Conservation (phyloP, 2,888 invertebrate species). For the Melieria picta region DNA sequence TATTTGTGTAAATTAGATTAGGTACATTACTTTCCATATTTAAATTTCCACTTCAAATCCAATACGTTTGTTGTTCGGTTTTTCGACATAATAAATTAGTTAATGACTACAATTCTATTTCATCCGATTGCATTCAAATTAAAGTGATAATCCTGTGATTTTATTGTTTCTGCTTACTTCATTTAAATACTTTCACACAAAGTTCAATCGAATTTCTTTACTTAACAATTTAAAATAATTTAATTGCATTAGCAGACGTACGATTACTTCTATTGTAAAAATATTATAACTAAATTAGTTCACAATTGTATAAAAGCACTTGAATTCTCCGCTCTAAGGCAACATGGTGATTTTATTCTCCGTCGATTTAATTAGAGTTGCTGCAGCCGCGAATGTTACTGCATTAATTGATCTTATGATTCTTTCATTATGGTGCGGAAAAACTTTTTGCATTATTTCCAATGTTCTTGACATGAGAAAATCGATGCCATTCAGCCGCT, state of each 20-base stretch:
- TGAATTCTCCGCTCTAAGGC: constrained; percentile 57
- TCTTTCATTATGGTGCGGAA: no score
- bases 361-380: constrained; percentile 13
- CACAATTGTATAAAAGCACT: constrained; percentile 52
- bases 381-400: constrained; percentile 24
- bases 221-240: constrained; percentile 15
- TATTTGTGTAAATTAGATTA: no score
- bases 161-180: no score
- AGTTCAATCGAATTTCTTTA: neutral
- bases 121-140: no score
- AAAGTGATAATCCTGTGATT: no score
- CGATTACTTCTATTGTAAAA: constrained; percentile 8
- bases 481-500: constrained; percentile 43
- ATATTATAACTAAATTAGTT: constrained; percentile 35
- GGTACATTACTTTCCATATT: no score
- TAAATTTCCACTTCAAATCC: no score
- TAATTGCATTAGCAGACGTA: constrained; percentile 16
- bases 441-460: no score
- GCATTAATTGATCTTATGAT: no score
- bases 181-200: constrained; percentile 7
- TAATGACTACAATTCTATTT: no score
- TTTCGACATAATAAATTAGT: no score
- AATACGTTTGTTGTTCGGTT: no score
- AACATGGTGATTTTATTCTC: constrained; percentile 52
- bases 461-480: neutral